These are phyloP conservation scores for Turritopsis dohrnii DNA, from an alignment of 30 jellyfish, hydroid and myxozoan species.

Conservation along the genomic window DNA sequence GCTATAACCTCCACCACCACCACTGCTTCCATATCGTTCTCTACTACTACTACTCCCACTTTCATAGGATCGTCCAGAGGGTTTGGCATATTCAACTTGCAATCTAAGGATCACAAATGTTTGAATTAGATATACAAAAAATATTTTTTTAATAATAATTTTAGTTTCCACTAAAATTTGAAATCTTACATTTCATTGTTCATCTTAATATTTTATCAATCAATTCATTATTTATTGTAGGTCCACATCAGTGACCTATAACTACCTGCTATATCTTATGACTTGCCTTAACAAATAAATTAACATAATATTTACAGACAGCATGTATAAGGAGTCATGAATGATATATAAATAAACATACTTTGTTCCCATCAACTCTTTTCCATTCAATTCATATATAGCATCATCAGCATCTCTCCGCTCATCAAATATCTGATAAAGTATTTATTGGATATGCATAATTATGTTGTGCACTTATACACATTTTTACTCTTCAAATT, in stretches of 20 bases:
- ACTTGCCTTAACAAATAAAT: background rate
- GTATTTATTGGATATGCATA: background rate
- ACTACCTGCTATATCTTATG: too few species aligned
- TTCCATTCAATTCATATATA: constrained; percentile 83
- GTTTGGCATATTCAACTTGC: constrained; percentile 96
- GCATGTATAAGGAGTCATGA: too few species aligned
- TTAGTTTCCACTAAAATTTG: too few species aligned
- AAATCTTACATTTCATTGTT: background rate
- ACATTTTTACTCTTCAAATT: too few species aligned
- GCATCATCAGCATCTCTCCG: constrained; percentile 99
- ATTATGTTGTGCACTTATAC: too few species aligned
- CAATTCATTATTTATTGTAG: too few species aligned
- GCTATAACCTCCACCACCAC: constrained; percentile 85
- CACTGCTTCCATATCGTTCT: constrained; percentile 42
- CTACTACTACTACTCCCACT: constrained; percentile 50
- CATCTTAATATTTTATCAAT: too few species aligned
- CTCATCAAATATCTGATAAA: constrained; percentile 83
- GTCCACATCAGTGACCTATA: too few species aligned
- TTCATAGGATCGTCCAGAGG: constrained; percentile 57
- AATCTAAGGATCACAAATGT: constrained; percentile 15
- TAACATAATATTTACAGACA: too few species aligned
- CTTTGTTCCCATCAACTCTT: constrained; percentile 88
- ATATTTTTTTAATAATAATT: background rate
- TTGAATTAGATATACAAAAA: background rate
- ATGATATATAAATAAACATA: too few species aligned